Conservation (phyloP, 2,797 vertebrate species). For the Chelidonichthys spinosus region DNA sequence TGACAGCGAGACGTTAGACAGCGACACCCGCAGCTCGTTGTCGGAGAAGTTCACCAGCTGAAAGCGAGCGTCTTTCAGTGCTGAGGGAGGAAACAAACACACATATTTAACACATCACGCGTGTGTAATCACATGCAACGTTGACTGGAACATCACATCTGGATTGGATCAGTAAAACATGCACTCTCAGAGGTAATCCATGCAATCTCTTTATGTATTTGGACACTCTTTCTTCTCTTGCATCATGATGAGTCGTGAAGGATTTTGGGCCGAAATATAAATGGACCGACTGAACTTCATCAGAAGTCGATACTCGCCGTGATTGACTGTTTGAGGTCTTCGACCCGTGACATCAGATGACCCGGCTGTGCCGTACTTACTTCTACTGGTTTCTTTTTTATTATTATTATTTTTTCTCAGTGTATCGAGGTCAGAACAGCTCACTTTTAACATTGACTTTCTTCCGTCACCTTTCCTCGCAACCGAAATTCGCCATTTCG, state of each 20-base stretch:
- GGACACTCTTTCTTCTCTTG: background rate
- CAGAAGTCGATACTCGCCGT: slow-evolving; percentile 1
- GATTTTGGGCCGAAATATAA: slow-evolving; percentile 4
- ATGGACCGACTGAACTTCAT: background rate
- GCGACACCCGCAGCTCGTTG: slow-evolving; percentile 95
- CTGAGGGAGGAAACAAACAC: slow-evolving; percentile 71
- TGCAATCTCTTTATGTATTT: background rate
- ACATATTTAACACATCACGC: background rate
- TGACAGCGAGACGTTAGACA: slow-evolving; percentile 96
- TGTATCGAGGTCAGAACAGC: slow-evolving; percentile 6
- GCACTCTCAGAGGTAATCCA: too few relatives aligned
- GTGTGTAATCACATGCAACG: background rate
- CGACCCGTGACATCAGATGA: background rate
- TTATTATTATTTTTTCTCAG: background rate
- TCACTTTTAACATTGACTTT: background rate
- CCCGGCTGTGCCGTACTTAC: background rate
- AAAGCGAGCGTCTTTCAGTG: slow-evolving; percentile 96
- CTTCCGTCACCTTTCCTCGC: background rate
- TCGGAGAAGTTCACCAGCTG: slow-evolving; percentile 99
- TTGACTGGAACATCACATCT: background rate
- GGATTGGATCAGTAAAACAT: too few relatives aligned
- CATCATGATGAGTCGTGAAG: background rate
- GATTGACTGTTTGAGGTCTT: slow-evolving; percentile 15
- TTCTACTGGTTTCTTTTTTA: background rate
- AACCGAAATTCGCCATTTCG: background rate